Evolutionary conservation across 1,140 invertebrate genomes (phyloP).

Genomic region (Colletes gigas): DNA sequence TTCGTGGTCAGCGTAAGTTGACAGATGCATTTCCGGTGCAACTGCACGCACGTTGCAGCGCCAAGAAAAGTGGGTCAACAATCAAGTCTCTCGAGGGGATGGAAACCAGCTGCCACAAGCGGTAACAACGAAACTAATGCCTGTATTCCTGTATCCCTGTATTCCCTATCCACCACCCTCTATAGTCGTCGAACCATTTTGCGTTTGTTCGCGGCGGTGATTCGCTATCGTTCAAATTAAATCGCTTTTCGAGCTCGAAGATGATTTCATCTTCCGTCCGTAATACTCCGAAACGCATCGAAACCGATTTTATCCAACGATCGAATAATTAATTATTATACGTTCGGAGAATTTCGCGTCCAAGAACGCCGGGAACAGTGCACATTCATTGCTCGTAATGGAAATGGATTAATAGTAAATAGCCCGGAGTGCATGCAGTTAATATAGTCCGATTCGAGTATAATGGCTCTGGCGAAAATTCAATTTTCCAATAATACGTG

Average conservation of each 20-base stretch:
- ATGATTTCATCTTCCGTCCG: neutral
- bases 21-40: conserved; percentile 11
- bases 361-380: no score
- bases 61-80: conserved; percentile 19
- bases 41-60: neutral
- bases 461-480: no score
- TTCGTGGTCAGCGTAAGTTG: conserved; percentile 3
- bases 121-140: neutral
- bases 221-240: no score
- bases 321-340: no score
- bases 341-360: no score
- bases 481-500: no score
- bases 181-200: neutral
- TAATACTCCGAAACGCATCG: neutral
- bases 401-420: no score
- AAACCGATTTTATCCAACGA: no score
- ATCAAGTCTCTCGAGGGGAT: conserved; percentile 3
- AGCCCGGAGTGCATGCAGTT: no score
- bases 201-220: neutral
- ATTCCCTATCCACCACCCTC: neutral
- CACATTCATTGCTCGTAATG: no score
- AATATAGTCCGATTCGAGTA: no score
- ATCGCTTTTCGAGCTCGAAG: neutral
- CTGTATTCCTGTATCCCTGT: neutral
- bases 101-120: neutral